phyloP scores from a whole-genome alignment of 2,888 invertebrate species.

The Drosophila rubida region DNA sequence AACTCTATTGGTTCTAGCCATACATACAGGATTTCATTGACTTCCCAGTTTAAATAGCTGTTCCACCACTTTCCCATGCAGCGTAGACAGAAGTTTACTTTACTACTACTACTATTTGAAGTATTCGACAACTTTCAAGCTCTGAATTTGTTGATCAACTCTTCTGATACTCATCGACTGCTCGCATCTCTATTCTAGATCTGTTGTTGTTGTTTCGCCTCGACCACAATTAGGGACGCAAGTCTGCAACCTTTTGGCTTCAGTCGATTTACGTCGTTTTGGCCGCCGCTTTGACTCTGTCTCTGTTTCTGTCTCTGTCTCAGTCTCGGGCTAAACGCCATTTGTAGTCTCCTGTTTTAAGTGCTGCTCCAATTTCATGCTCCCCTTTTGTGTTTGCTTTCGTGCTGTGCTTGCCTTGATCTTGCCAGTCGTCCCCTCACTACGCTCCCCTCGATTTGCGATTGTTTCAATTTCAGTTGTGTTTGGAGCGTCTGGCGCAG shows the following conservation, averaged over 20 bases:
- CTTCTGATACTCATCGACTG: no score
- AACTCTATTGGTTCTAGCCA: neutral
- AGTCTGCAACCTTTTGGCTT: neutral
- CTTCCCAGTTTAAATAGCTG: no score
- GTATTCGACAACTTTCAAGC: neutral
- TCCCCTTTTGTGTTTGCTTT: neutral
- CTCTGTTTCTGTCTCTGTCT: neutral
- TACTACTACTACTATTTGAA: no score
- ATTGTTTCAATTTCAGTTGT: neutral
- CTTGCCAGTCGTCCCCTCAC: neutral
- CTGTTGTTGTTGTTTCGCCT: neutral
- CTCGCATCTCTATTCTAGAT: no score
- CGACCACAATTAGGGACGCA: neutral
- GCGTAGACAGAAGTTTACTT: no score
- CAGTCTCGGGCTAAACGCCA: neutral
- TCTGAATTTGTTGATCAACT: neutral
- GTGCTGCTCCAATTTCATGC: slow-evolving; percentile 28
- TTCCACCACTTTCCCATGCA: no score
- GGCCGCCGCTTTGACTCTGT: neutral
- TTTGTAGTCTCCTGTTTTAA: slow-evolving; percentile 16
- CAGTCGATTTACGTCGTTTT: slow-evolving; percentile 2
- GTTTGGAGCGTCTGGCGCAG: slow-evolving; percentile 15
- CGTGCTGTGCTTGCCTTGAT: neutral
- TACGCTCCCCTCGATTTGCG: neutral
- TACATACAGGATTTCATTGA: no score